Evolutionary conservation across 1,140 invertebrate species (phyloP), one percentile per base, ranked within the genome.

Genomic region (Dendrolimus punctatus): DNA sequence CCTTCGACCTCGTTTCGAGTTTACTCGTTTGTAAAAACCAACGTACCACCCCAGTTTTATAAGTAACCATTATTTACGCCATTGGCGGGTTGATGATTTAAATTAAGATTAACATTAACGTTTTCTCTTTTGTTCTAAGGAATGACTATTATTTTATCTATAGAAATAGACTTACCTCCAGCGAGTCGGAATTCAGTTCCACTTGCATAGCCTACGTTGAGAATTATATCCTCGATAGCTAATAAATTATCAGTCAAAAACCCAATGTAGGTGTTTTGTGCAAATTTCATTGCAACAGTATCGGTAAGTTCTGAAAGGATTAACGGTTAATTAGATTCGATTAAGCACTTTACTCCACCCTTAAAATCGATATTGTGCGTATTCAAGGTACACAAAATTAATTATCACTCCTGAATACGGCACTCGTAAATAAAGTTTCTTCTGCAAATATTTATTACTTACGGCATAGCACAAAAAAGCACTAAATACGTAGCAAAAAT

Each of bases 271-370:
- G 60, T 66, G 46, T 68, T 60, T 57, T 72, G 60, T 0, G 67
- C 59, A 63, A 80, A 80, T 45, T 38, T 54, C 60, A 78, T 60
- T 39, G 65, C 40, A 6, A 52, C 48, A 8, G 57, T 56, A 48
- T 75, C 65, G 2, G 69, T 76, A 39, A 75, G 39, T 49, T 76
- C 77, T 80, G 60, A 40, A 60, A 56, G 10, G 8, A 6, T 48
- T 23, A 23, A 23, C 39, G 46, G 38, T 8, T 38, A 49, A 39
- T 49, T 47, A 44, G 38, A 10, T 55, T 40, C 4, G 1, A n/a
- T 50, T 45, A 10, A 40, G 47, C 3, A 3, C 6, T 8, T 10
- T 6, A 43, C 8, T 23, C 23, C 7, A 37, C 38, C 49, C 44
- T 7, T 51, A 4, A 51, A 50, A 40, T 6, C 38, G 6, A 23